Base-by-base conservation (phyloP, 2,888 invertebrate genomes). In the Argyresthia albistria region DNA sequence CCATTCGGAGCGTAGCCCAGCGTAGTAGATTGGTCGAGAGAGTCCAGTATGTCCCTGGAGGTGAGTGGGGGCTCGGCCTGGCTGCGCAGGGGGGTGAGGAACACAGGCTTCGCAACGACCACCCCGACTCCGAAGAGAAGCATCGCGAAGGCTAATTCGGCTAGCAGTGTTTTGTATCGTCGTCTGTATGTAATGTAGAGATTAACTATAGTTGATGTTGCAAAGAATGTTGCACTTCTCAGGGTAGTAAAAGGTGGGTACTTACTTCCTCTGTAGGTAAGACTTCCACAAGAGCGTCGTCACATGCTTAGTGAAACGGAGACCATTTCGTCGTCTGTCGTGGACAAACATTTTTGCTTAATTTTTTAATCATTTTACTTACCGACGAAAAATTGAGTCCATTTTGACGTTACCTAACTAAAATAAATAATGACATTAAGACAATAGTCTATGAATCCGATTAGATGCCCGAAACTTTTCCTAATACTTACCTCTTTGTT, bases 241-340 rank as follows among this genome's bases (percentile, higher is more conserved):
- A n/a, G 39, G 39, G 39, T 25, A 8, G 39, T 39, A 3, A 39
- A 39, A 39, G 14, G 25, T 25, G n/a, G 37, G 10, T 37, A 69
- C 76, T 55, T 60, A 84, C 84, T 73, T 74, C 57, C 84, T 71
- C 60, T 82, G 83, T 42, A 80, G 58, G 59, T 78, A 81, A 53
- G 73, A 70, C 58, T 84, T 84, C 83, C 83, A 84, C 9, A 80
- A 63, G 0, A 84, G 64, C 11, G 66, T 57, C 8, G 56, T 64
- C 0, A 65, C 46, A 15, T 84, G 83, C 2, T 65, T 62, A 25
- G 39, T 68, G 66, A 47, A 78, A 76, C 48, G 65, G 64, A 52
- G 55, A 69, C 1, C 57, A 58, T 0, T 37, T 3, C 0, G 54
- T 43, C 50, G 59, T 64, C 10, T 54, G 42, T 42, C n/a, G 6